Evolutionary conservation across 1,140 invertebrate species (phyloP), one percentile per base, ranked within the genome.

Genomic region (Nebria ingens): DNA sequence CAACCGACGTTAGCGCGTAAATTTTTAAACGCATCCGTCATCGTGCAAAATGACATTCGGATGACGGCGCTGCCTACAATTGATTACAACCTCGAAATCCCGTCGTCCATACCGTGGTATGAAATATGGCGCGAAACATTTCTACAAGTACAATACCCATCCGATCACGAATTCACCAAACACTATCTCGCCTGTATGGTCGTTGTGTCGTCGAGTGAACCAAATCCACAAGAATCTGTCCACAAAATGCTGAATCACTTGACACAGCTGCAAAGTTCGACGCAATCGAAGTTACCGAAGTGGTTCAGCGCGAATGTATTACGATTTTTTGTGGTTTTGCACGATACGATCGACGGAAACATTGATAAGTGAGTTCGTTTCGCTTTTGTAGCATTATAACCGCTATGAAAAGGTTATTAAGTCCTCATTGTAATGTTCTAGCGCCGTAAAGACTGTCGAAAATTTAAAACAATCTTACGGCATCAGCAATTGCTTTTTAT

Each of bases 161-260:
- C 89, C 13, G 93, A 97, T 66, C 93, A 97, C 77, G 94, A 98
- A 74, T 97, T 93, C 67, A 89, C 91, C 0, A 90, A 91, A 65
- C 92, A 97, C 73, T 91, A 90, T 72, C 65, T 97, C n/a, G 89
- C 86, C 17, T 97, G 93, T 75, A 78, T 89, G 61, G 83, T 94
- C 60, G 88, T 95, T 4, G 83, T 91, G 15, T 89, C 89, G 11
- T 89, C 91, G 9, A 73, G 77, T 13, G 89, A 95, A 71, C 77
- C 84, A 0, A 86, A 89, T 74, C 86, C 89, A 12, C 71, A 91
- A 22, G 87, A 89, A 61, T 83, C 80, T 52, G 85, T 93, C 61
- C 82, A 84, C 62, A 78, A 78, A 58, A 77, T 94, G 64, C 79
- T 81, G 55, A 83, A 89, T 62, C 84, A 90, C 61, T 81, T 93